Conservation (phyloP, 2,888 invertebrate genomes). For the Hermaeophaga mercurialis region DNA sequence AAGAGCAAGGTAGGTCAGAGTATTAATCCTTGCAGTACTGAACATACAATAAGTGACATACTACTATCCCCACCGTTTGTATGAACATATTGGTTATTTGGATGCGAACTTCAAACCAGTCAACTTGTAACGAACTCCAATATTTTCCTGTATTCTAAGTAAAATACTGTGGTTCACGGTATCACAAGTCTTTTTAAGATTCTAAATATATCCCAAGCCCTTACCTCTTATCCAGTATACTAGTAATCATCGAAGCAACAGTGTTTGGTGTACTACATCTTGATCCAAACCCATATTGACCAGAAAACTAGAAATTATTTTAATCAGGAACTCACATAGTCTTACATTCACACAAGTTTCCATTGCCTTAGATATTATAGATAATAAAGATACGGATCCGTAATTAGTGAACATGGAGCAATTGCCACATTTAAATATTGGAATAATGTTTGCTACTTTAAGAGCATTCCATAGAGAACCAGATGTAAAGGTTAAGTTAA, state of each 20-base stretch:
- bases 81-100: neutral
- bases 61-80: neutral
- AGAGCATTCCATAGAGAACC: neutral
- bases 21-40: too few relatives aligned
- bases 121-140: neutral
- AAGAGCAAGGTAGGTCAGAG: neutral
- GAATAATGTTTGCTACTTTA: constrained; percentile 1
- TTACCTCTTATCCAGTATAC: neutral
- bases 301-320: neutral
- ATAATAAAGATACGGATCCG: neutral
- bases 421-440: neutral
- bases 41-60: neutral
- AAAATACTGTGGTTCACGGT: too few relatives aligned
- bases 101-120: neutral
- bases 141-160: neutral
- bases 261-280: neutral
- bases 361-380: neutral
- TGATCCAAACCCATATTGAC: neutral
- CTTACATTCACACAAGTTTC: constrained; percentile 3
- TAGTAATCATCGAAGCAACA: neutral
- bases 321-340: neutral
- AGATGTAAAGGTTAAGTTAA: neutral
- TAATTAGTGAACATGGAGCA: neutral
- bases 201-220: neutral
- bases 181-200: neutral